Base-by-base conservation (phyloP, 2,888 invertebrate species). In the Helleia helle region DNA sequence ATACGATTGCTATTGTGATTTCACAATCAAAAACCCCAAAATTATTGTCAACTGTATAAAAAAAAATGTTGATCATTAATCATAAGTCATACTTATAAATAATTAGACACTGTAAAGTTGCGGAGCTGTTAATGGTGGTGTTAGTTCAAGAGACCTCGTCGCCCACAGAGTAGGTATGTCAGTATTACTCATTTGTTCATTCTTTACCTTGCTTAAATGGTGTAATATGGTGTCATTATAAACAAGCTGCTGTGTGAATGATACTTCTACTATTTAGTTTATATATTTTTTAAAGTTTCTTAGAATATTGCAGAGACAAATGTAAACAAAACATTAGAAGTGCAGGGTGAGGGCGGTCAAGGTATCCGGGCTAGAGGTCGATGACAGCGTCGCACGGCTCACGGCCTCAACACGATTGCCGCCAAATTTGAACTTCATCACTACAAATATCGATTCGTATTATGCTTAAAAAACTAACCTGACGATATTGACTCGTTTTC, bases 361-460 rank as follows among this genome's bases (percentile, higher is more conserved):
- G 83, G 81, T 84, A 80, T 84, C 72, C 75, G 72, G 80, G 81
- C 68, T 80, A 84, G 81, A 84, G 83, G 83, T 84, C 83, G 79
- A 77, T 77, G 83, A 80, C 83, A 81, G 77, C 65, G 59, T 55
- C 48, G 58, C 55, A 48, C 50, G 55, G 54, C 52, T 50, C 58
- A 55, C 52, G 54, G 54, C 56, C 54, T 42, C 46, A 49, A 43
- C 36, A 43, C 52, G 54, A 57, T 67, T 66, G 61, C 73, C 76
- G 72, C 73, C 75, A 71, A 75, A 74, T 65, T 58, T 58, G 52
- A 41, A 43, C 36, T 44, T 47, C 41, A 50, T 46, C 40, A 43
- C 40, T 12, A 22, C 24, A 27, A 41, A 36, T 6, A 42, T 13
- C 34, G 13, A 31, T 41, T 30, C 31, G 39, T 8, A 38, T 28